Conservation (phyloP, 1,140 invertebrate genomes). For the Cheumatopsyche charites region DNA sequence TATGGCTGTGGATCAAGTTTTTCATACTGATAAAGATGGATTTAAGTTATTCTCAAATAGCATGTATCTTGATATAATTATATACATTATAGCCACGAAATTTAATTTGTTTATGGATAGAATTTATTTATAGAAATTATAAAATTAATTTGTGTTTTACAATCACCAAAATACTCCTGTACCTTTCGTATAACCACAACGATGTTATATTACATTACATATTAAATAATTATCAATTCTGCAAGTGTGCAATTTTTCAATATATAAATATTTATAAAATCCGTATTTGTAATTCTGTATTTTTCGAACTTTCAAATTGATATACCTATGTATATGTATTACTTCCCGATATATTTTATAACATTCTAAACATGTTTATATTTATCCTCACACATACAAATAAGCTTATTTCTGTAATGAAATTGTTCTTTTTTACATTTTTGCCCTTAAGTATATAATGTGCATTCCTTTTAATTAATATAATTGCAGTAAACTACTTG, state of each 20-base stretch:
- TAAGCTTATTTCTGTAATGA: too few relatives aligned
- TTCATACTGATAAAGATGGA: too few relatives aligned
- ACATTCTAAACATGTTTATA: too few relatives aligned
- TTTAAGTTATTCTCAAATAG: conserved; percentile 4
- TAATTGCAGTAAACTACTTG: conserved; percentile 5
- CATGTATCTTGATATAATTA: neutral
- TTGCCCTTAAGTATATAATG: conserved; percentile 20
- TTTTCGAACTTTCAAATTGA: too few relatives aligned
- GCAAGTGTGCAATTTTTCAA: too few relatives aligned
- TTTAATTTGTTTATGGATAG: neutral
- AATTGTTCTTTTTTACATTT: neutral
- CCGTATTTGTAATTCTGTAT: too few relatives aligned
- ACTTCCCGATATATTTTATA: too few relatives aligned
- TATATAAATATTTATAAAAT: too few relatives aligned
- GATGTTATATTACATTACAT: conserved; percentile 15
- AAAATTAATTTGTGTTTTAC: conserved; percentile 6
- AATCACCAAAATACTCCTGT: conserved; percentile 16
- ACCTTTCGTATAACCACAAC: conserved; percentile 17
- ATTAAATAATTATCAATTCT: too few relatives aligned
- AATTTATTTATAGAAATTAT: conserved; percentile 9
- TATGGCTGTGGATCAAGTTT: too few relatives aligned
- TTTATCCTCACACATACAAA: too few relatives aligned
- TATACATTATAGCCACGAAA: neutral
- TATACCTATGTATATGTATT: too few relatives aligned
- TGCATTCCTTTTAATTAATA: conserved; percentile 22